Conservation (phyloP, 1,140 invertebrate genomes). For the Chelonus insularis region DNA sequence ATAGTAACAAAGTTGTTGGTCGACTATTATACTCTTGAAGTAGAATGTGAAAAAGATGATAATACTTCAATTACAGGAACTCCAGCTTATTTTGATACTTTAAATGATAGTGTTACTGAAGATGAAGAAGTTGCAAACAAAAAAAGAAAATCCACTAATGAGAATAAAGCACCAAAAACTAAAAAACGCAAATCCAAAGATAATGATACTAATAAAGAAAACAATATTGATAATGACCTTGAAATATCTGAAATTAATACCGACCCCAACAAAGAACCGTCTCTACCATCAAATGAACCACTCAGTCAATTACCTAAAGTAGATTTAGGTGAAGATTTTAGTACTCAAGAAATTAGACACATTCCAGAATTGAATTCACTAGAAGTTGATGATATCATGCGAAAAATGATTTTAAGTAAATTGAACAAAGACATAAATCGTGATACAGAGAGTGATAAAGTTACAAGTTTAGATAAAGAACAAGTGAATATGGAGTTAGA, state of each 20-base stretch:
- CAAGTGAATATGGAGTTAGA: no score
- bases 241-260: background rate
- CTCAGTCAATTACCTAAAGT: slow-evolving; percentile 49
- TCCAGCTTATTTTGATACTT: background rate
- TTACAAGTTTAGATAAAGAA: no score
- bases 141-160: background rate
- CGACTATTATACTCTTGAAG: slow-evolving; percentile 42
- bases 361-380: background rate
- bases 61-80: no score
- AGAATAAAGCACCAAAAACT: background rate
- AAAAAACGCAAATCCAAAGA: background rate
- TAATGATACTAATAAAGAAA: background rate
- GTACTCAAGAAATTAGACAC: slow-evolving; percentile 29
- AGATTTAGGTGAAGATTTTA: slow-evolving; percentile 52
- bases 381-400: background rate
- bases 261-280: background rate
- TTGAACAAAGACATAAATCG: no score
- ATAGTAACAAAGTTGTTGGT: slow-evolving; percentile 37
- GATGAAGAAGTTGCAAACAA: slow-evolving; percentile 23
- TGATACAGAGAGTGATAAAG: no score
- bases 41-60: background rate
- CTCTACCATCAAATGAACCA: slow-evolving; percentile 38
- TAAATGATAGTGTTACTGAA: slow-evolving; percentile 8
- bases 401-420: background rate
- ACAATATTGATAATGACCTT: background rate